Base-by-base conservation (phyloP, 2,797 vertebrate species). In the Pipistrellus nathusii region DNA sequence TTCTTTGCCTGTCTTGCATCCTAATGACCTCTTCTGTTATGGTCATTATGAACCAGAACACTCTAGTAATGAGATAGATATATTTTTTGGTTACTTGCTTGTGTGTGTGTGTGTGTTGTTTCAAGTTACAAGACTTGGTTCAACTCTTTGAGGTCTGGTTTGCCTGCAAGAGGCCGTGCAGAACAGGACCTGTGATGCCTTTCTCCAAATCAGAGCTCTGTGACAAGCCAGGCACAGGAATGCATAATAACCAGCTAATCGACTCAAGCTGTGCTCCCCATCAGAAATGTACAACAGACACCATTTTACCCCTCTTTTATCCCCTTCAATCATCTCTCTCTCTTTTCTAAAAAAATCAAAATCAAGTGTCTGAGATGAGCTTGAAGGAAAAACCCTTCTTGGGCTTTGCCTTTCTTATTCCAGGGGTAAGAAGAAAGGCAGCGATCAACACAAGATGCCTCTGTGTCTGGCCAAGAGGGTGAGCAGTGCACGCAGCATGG, bases 401-500 rank as follows among this genome's bases (percentile, higher is more conserved):
- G 92, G 76, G 73, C 68, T 55, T 46, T 78, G 71, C 17, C 78
- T 71, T 64, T 93, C 88, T 57, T 69, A 91, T 69, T 82, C 87
- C 71, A 93, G 44, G 85, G 83, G 51, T 41, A 81, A 84, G 68
- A 93, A 51, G 66, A 89, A 95, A 90, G 80, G 59, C 85, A 53
- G 81, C 57, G 38, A 72, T 80, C 91, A 4, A 2, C 71, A 68
- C 68, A 77, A 30, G 84, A 93, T 4, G 17, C 85, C 93, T 32
- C 5, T 57, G 66, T 95, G 89, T 95, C 96, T 94, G 93, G 96
- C 93, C 97, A 97, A 81, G 55, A 62, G 44, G 80, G 46, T 75
- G 48, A 86, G 55, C 57, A 69, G 53, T 51, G 10, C 30, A 82
- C 75, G 44, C 25, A 62, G 27, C 48, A 57, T n/a, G 87, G 53